Base-by-base conservation (phyloP, 2,113 vertebrate species). In the Callionymus lyra region DNA sequence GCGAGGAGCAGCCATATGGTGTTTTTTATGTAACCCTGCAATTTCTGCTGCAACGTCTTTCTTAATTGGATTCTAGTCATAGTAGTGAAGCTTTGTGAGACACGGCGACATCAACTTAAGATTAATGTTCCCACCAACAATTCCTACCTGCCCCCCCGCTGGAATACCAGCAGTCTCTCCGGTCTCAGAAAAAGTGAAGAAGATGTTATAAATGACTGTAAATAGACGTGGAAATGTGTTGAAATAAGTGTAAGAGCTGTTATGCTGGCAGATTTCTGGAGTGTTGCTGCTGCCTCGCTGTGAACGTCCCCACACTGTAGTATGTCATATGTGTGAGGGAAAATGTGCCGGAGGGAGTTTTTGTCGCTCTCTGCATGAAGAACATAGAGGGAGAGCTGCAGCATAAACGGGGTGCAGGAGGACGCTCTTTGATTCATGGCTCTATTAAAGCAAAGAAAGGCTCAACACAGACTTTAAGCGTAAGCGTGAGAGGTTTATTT, bases 21-120 rank as follows among this genome's bases (percentile, higher is more conserved):
- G 16, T 56, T 40, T 59, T 64, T 48, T 8, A 14, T 34, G 31
- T 42, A 51, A 45, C 57, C 44, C 54, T 70, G 61, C 59, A 70
- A 49, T 48, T 56, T 52, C 47, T 63, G 50, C 19, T 49, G 47
- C 47, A 16, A 36, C 16, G 53, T 31, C 21, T 34, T 16, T 63
- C 21, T 47, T 34, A 50, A 12, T 35, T 0, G 33, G 48, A 52
- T 53, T 50, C 31, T 51, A 33, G n/a, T 19, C 34, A 40, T 59
- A 49, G 55, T 34, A 17, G 21, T 47, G 42, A 33, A 44, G 21
- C 4, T 27, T 4, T 27, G 21, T 8, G 21, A 5, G 21, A 5
- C n/a, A n/a, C 4, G 21, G 21, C 4, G 54, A 53, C 31, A 45
- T 52, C 47, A 51, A 71, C 54, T 60, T 55, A 54, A 32, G 49